These are phyloP conservation scores for Athrips mouffetella DNA, from an alignment of 2,888 invertebrate species.

Conservation along the genomic window DNA sequence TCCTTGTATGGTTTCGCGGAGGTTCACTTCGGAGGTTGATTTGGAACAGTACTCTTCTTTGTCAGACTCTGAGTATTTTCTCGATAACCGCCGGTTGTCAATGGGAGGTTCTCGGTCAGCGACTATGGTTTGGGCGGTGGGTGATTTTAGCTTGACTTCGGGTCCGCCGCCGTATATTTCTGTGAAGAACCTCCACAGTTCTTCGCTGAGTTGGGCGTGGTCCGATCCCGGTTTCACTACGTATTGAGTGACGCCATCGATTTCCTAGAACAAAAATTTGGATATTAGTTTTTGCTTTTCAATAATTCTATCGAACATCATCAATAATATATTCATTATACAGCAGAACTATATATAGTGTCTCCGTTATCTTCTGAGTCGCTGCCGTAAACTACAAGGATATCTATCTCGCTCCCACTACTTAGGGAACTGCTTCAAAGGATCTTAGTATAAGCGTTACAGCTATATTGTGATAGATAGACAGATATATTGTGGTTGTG, in stretches of 20 bases:
- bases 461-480: too few species aligned
- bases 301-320: too few species aligned
- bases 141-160: slow-evolving; percentile 78
- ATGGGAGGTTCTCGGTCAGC: slow-evolving; percentile 18
- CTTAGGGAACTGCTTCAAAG: too few species aligned
- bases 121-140: slow-evolving; percentile 25
- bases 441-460: too few species aligned
- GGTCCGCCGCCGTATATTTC: slow-evolving; percentile 95
- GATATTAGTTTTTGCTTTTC: background rate
- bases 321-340: too few species aligned
- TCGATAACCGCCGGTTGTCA: slow-evolving; percentile 32
- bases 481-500: too few species aligned
- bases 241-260: slow-evolving; percentile 55
- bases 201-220: slow-evolving; percentile 89
- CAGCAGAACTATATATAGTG: too few species aligned
- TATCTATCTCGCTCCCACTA: too few species aligned
- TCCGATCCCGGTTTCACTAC: slow-evolving; percentile 74
- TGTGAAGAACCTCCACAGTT: slow-evolving; percentile 92
- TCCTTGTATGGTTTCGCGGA: slow-evolving; percentile 47
- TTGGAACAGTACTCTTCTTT: slow-evolving; percentile 65
- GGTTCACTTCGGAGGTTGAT: slow-evolving; percentile 59
- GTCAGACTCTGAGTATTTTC: slow-evolving; percentile 65
- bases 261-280: slow-evolving; percentile 51
- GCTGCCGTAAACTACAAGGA: too few species aligned
- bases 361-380: too few species aligned